phyloP scores from a whole-genome alignment of 2,888 invertebrate species.

The Cremastinae sp. region DNA sequence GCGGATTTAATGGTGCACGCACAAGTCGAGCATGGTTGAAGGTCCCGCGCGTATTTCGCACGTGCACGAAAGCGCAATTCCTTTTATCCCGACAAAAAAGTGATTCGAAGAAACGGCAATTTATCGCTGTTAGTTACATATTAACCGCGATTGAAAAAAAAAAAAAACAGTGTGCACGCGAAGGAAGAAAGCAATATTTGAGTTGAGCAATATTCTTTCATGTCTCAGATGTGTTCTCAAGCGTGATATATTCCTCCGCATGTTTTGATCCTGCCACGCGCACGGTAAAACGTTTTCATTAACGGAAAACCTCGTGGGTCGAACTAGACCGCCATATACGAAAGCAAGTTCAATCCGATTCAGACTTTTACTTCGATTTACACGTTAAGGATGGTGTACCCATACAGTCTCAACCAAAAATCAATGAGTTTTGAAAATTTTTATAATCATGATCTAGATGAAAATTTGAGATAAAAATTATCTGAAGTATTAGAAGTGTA shows the following conservation, averaged over 20 bases:
- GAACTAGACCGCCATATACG: conserved; percentile 55
- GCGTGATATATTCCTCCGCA: conserved; percentile 68
- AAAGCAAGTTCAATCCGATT: conserved; percentile 65
- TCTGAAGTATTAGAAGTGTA: too few species aligned
- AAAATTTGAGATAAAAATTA: too few species aligned
- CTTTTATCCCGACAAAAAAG: not conserved
- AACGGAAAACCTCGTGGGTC: conserved; percentile 41
- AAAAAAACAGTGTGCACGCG: not conserved
- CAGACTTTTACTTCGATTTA: conserved; percentile 66
- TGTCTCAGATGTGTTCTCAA: conserved; percentile 70
- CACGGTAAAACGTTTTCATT: conserved; percentile 40
- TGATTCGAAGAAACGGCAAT: not conserved
- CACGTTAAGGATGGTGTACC: not conserved
- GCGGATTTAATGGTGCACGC: conserved; percentile 11
- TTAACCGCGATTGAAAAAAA: not conserved
- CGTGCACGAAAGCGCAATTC: not conserved
- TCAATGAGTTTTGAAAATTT: too few species aligned
- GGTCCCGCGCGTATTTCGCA: conserved; percentile 21
- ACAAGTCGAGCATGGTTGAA: conserved; percentile 37
- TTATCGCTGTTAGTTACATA: not conserved
- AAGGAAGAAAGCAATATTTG: conserved; percentile 40
- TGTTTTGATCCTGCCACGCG: conserved; percentile 36
- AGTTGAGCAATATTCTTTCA: conserved; percentile 70
- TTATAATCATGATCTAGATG: too few species aligned
- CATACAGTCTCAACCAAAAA: too few species aligned